Conservation (phyloP, 2,113 vertebrate genomes). For the Sander vitreus region DNA sequence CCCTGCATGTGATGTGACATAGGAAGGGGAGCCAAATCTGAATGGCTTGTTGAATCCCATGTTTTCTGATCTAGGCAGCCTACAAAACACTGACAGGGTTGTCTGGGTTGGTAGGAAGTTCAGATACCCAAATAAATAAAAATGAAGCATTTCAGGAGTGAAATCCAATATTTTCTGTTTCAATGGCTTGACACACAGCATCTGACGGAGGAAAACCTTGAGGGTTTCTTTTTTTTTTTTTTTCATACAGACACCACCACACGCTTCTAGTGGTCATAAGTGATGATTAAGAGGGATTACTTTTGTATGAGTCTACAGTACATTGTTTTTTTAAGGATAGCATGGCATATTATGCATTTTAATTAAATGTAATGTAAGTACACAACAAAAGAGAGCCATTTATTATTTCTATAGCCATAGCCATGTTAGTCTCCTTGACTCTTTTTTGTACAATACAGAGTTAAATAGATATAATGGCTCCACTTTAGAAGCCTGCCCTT, state of each 20-base stretch:
- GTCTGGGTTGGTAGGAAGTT: too few relatives aligned
- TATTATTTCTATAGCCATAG: background rate
- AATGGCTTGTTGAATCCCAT: too few relatives aligned
- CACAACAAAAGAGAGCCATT: background rate
- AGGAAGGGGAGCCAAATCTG: too few relatives aligned
- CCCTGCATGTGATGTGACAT: too few relatives aligned
- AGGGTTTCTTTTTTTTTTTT: background rate
- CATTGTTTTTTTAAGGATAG: too few relatives aligned
- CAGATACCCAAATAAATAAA: background rate
- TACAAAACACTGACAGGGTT: too few relatives aligned
- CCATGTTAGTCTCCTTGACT: background rate
- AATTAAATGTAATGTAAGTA: background rate
- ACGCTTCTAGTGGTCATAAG: too few relatives aligned
- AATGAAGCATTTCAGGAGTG: background rate
- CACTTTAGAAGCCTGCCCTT: background rate
- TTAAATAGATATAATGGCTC: background rate
- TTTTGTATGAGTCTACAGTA: too few relatives aligned
- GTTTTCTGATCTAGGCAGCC: too few relatives aligned
- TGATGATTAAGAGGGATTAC: too few relatives aligned
- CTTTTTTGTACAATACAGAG: background rate
- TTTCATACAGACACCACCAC: too few relatives aligned
- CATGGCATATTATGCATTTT: too few relatives aligned
- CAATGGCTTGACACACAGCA: background rate
- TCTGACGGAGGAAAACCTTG: background rate
- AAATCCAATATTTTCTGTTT: background rate